A percentile compares a stretch with the other conserved stretches of the same genome.
Evolutionary conservation across 2,113 vertebrate species (phyloP).

Genomic region (Rhynchopsitta pachyrhyncha): DNA sequence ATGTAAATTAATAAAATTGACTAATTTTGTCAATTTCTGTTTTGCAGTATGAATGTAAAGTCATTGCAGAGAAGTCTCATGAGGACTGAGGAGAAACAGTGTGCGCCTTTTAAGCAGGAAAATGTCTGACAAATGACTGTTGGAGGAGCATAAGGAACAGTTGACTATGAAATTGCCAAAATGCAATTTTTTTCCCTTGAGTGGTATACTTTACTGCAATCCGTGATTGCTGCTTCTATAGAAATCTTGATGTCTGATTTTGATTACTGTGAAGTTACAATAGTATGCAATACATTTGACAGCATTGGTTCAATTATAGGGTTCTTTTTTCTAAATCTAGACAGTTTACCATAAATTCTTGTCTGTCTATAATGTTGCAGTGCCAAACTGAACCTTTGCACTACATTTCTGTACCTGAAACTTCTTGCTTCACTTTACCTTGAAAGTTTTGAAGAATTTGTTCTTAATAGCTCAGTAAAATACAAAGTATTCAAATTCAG

Average conservation of each 20-base stretch:
- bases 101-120: slow-evolving; percentile 61
- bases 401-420: slow-evolving; percentile 55
- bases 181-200: slow-evolving; percentile 69
- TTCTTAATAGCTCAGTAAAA: slow-evolving; percentile 23
- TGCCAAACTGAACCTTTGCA: slow-evolving; percentile 79
- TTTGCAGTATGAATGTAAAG: slow-evolving; percentile 91
- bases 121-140: slow-evolving; percentile 42
- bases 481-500: background rate
- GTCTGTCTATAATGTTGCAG: slow-evolving; percentile 67
- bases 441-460: slow-evolving; percentile 8
- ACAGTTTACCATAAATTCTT: slow-evolving; percentile 56
- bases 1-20: background rate
- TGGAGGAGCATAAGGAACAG: slow-evolving; percentile 58
- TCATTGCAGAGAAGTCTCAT: slow-evolving; percentile 89
- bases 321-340: slow-evolving; percentile 63
- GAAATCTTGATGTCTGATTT: slow-evolving; percentile 70
- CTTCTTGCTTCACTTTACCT: slow-evolving; percentile 40
- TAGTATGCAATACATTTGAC: slow-evolving; percentile 69
- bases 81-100: slow-evolving; percentile 82
- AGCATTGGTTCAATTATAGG: slow-evolving; percentile 60
- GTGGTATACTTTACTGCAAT: slow-evolving; percentile 77
- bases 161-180: slow-evolving; percentile 75
- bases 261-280: slow-evolving; percentile 73
- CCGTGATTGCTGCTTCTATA: slow-evolving; percentile 83
- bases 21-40: slow-evolving; percentile 11